Evolutionary conservation across 1,140 invertebrate species (phyloP).

Genomic region (Bombus turneri): DNA sequence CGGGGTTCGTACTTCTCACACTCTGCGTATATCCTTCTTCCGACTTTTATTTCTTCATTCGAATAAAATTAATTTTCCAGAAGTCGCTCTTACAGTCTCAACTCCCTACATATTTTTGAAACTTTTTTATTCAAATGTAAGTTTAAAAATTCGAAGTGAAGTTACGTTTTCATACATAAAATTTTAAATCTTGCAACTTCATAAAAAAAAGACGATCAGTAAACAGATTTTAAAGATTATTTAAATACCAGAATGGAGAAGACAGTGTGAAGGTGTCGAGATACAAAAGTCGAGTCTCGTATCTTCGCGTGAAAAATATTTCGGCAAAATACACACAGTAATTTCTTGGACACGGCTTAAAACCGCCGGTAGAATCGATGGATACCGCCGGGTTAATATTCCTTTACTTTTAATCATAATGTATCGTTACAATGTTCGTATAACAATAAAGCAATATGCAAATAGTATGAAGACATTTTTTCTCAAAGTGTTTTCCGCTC

Average conservation of each 20-base stretch:
- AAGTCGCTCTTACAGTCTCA: no score
- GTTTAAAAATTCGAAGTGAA: no score
- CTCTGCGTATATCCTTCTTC: neutral
- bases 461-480: conserved; percentile 68
- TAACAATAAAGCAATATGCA: conserved; percentile 73
- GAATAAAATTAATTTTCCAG: no score
- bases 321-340: neutral
- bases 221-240: neutral
- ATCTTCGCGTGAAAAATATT: neutral
- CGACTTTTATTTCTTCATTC: neutral
- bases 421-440: conserved; percentile 66
- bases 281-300: neutral
- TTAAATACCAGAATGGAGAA: neutral
- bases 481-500: conserved; percentile 54
- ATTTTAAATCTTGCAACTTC: no score
- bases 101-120: no score
- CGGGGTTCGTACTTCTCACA: neutral
- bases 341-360: conserved; percentile 32
- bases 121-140: no score
- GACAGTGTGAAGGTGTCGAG: neutral
- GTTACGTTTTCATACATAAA: no score
- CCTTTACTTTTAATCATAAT: conserved; percentile 59
- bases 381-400: conserved; percentile 57
- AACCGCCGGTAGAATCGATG: conserved; percentile 53
- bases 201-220: neutral